Conservation (phyloP, 2,888 invertebrate genomes). For the Deilephila elpenor region DNA sequence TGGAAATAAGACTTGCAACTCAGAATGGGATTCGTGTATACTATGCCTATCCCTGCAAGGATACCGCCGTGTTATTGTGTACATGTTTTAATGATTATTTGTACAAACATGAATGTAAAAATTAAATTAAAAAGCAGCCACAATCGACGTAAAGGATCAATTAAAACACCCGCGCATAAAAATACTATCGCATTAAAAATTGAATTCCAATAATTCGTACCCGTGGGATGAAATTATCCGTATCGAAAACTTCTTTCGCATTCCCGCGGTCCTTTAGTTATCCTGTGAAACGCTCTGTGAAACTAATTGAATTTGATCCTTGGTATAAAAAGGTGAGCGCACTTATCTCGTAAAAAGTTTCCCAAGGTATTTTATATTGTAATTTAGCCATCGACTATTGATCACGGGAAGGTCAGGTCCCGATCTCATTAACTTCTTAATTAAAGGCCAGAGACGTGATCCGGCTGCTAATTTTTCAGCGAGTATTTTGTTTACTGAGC, state of each 20-base stretch:
- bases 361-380: conserved; percentile 32
- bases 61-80: too few relatives aligned
- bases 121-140: background rate
- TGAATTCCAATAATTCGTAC: conserved; percentile 12
- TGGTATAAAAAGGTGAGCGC: conserved; percentile 50
- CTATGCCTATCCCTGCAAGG: too few relatives aligned
- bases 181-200: background rate
- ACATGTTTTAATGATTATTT: too few relatives aligned
- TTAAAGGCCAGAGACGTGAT: conserved; percentile 73
- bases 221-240: conserved; percentile 14
- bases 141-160: background rate
- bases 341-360: conserved; percentile 38
- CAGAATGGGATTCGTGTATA: too few relatives aligned
- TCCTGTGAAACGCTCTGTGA: conserved; percentile 10
- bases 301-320: conserved; percentile 47
- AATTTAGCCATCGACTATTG: conserved; percentile 52
- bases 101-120: too few relatives aligned
- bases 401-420: conserved; percentile 63
- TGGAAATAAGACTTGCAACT: too few relatives aligned
- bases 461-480: conserved; percentile 50
- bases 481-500: background rate
- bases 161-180: background rate
- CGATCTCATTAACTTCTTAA: conserved; percentile 79
- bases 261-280: conserved; percentile 2
- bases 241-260: conserved; percentile 25